Percentiles rank a stretch among this genome's conserved stretches.
Evolutionary conservation across 2,797 vertebrate genomes (phyloP).

Genomic region (Gymnothorax reevesii): DNA sequence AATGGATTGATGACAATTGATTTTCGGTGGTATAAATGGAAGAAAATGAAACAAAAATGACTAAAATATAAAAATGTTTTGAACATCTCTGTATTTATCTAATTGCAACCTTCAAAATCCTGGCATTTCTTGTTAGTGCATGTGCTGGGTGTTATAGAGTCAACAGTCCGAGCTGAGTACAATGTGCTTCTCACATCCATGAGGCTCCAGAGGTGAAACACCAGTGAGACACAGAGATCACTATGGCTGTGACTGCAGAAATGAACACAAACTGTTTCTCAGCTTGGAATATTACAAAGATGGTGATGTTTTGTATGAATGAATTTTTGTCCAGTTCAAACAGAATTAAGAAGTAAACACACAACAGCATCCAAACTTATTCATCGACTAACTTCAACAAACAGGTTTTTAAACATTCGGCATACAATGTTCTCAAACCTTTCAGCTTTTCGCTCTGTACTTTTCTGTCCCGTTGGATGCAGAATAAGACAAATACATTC

Average conservation of each 20-base stretch:
- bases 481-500: slow-evolving; percentile 16
- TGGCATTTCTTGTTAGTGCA: not conserved
- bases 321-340: slow-evolving; percentile 18
- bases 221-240: not conserved
- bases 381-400: not conserved
- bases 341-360: slow-evolving; percentile 7
- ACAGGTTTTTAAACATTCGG: slow-evolving; percentile 19
- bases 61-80: slow-evolving; percentile 46
- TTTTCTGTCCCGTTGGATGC: slow-evolving; percentile 23
- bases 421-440: slow-evolving; percentile 16
- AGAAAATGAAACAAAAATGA: slow-evolving; percentile 54
- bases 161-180: not conserved
- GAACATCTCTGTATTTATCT: slow-evolving; percentile 25
- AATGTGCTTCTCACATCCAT: not conserved
- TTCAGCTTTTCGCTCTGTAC: slow-evolving; percentile 14
- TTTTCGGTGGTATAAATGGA: slow-evolving; percentile 79
- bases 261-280: not conserved
- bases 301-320: slow-evolving; percentile 12
- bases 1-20: slow-evolving; percentile 63
- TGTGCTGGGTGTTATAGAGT: not conserved
- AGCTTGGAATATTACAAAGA: slow-evolving; percentile 8
- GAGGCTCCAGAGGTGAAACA: not conserved
- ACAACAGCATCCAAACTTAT: slow-evolving; percentile 9
- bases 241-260: not conserved
- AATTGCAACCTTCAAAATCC: slow-evolving; percentile 9